phyloP scores from a whole-genome alignment of 2,113 vertebrate species.

The Podarcis muralis region DNA sequence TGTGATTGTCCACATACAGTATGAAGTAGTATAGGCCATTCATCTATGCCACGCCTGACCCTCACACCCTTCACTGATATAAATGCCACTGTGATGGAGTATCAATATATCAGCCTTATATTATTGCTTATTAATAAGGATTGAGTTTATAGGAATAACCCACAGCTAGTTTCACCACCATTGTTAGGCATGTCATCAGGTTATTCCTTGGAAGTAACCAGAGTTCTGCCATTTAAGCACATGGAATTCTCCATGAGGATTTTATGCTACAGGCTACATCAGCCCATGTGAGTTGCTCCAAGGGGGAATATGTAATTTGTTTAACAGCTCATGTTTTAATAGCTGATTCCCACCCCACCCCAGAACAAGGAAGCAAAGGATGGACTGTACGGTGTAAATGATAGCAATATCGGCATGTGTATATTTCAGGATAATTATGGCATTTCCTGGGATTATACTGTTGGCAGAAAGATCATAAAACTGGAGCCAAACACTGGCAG shows the following conservation, averaged over 20 bases:
- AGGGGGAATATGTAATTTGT: background rate
- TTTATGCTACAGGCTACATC: background rate
- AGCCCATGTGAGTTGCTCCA: slow-evolving; percentile 2
- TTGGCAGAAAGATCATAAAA: slow-evolving; percentile 41
- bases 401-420: slow-evolving; percentile 13
- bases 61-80: background rate
- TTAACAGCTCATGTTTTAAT: background rate
- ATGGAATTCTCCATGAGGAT: background rate
- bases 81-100: background rate
- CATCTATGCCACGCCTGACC: background rate
- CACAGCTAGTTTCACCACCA: background rate
- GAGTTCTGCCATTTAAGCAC: background rate
- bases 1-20: background rate
- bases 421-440: slow-evolving; percentile 25
- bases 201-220: background rate
- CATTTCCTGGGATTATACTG: slow-evolving; percentile 38
- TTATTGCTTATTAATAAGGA: background rate
- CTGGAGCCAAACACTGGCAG: slow-evolving; percentile 43
- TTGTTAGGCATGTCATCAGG: background rate
- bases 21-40: background rate
- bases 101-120: background rate
- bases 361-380: slow-evolving; percentile 16
- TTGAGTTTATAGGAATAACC: background rate
- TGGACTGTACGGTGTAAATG: slow-evolving; percentile 3
- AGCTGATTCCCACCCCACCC: background rate